phyloP scores from a whole-genome alignment of 2,888 invertebrate genomes.

The Meiosimyza decipiens region DNA sequence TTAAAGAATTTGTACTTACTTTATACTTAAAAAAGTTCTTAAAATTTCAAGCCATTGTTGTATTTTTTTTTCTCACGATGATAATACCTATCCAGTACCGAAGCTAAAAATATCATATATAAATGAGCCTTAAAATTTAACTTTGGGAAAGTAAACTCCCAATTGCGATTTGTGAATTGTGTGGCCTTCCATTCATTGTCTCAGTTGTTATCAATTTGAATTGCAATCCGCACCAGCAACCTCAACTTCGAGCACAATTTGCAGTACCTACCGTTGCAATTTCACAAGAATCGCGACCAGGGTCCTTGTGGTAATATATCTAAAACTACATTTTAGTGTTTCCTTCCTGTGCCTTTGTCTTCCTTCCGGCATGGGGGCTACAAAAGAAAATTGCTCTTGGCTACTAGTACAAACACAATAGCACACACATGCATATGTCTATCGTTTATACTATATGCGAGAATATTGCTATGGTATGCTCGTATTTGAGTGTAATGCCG shows the following conservation, averaged over 20 bases:
- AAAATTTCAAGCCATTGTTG: no score
- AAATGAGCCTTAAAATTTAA: no score
- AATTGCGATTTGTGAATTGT: no score
- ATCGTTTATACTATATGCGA: not conserved
- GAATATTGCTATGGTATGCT: no score
- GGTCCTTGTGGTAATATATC: conserved; percentile 52
- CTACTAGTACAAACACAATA: not conserved
- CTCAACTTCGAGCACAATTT: not conserved
- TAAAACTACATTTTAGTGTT: conserved; percentile 63
- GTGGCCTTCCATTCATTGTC: not conserved
- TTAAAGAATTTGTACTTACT: no score
- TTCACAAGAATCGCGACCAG: not conserved
- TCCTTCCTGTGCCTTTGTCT: conserved; percentile 62
- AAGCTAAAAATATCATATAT: no score
- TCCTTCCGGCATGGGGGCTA: conserved; percentile 56
- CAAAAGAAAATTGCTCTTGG: conserved; percentile 33
- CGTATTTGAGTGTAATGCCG: no score
- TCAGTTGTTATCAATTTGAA: conserved; percentile 23
- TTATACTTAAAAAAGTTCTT: no score
- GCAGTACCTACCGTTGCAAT: no score
- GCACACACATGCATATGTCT: conserved; percentile 2
- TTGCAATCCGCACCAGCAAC: conserved; percentile 19
- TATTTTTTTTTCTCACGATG: no score
- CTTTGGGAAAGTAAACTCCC: no score
- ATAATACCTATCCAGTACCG: no score